Conservation (phyloP, 2,888 invertebrate species). For the Pycnomerus fuliginosus region DNA sequence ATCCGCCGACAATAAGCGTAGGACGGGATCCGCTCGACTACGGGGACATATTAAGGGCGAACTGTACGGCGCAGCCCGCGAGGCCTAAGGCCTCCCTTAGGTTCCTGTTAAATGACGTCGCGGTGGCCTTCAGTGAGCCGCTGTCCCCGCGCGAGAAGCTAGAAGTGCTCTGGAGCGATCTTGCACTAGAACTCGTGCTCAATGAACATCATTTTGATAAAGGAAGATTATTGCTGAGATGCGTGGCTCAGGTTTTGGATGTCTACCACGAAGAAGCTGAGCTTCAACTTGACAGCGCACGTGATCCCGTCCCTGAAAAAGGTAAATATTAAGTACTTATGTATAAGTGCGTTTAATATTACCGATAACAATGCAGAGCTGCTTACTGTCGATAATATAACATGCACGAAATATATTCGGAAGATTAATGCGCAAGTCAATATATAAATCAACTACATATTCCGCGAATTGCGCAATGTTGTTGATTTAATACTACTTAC, state of each 20-base stretch:
- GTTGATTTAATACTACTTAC: too few relatives aligned
- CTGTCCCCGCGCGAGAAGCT: conserved; percentile 54
- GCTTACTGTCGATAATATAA: too few relatives aligned
- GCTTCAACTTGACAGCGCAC: conserved; percentile 68
- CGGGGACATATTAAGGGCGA: conserved; percentile 72
- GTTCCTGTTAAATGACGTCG: conserved; percentile 74
- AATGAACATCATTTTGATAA: conserved; percentile 60
- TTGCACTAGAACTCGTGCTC: conserved; percentile 60
- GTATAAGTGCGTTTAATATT: too few relatives aligned
- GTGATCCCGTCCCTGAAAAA: conserved; percentile 78
- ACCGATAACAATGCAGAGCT: too few relatives aligned
- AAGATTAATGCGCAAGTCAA: too few relatives aligned
- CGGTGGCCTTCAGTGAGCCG: conserved; percentile 55
- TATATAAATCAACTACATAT: too few relatives aligned
- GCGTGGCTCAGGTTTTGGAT: conserved; percentile 68
- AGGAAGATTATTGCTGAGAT: conserved; percentile 68
- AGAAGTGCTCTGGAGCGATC: conserved; percentile 60
- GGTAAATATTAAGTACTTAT: conserved; percentile 62
- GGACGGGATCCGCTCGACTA: conserved; percentile 73
- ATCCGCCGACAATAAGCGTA: conserved; percentile 67
- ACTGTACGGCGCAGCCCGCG: conserved; percentile 79
- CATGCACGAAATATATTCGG: too few relatives aligned
- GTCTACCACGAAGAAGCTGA: conserved; percentile 70
- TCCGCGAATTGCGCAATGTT: too few relatives aligned
- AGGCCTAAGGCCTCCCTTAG: conserved; percentile 72